A percentile compares a stretch with the other conserved stretches of the same genome.
Conservation (phyloP, 2,888 invertebrate species). For the Molanna angustata region DNA sequence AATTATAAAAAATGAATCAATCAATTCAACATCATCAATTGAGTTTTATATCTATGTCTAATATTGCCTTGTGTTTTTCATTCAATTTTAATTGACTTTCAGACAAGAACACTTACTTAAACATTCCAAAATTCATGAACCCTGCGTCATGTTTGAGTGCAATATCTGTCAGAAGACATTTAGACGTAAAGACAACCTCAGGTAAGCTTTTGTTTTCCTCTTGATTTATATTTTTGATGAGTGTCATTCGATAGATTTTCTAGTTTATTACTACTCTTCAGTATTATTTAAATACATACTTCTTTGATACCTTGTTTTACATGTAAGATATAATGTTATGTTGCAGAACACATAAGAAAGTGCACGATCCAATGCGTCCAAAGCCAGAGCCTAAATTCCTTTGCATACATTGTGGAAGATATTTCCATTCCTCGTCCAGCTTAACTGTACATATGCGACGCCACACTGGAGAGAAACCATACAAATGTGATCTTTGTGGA, state of each 20-base stretch:
- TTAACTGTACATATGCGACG: slow-evolving; percentile 64
- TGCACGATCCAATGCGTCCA: slow-evolving; percentile 47
- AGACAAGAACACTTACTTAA: slow-evolving; percentile 63
- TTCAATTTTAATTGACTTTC: slow-evolving; percentile 33
- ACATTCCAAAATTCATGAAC: slow-evolving; percentile 61
- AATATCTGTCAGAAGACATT: slow-evolving; percentile 58
- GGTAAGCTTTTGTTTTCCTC: too few relatives aligned
- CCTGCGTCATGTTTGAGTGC: slow-evolving; percentile 54
- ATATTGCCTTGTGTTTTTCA: neutral
- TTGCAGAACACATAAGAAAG: slow-evolving; percentile 53
- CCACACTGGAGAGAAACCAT: slow-evolving; percentile 65
- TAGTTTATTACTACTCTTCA: too few relatives aligned
- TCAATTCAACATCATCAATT: too few relatives aligned
- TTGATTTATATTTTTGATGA: too few relatives aligned
- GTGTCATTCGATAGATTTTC: too few relatives aligned
- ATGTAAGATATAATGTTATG: neutral
- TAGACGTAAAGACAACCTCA: slow-evolving; percentile 56
- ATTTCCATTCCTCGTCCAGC: slow-evolving; percentile 60
- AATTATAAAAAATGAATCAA: too few relatives aligned
- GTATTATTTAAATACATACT: too few relatives aligned
- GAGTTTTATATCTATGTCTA: too few relatives aligned
- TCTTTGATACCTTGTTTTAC: too few relatives aligned
- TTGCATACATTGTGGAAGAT: slow-evolving; percentile 60
- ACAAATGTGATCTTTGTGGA: slow-evolving; percentile 60
- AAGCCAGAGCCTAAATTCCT: slow-evolving; percentile 47